Base-by-base conservation (phyloP, 1,140 invertebrate genomes). In the Littorina saxatilis region DNA sequence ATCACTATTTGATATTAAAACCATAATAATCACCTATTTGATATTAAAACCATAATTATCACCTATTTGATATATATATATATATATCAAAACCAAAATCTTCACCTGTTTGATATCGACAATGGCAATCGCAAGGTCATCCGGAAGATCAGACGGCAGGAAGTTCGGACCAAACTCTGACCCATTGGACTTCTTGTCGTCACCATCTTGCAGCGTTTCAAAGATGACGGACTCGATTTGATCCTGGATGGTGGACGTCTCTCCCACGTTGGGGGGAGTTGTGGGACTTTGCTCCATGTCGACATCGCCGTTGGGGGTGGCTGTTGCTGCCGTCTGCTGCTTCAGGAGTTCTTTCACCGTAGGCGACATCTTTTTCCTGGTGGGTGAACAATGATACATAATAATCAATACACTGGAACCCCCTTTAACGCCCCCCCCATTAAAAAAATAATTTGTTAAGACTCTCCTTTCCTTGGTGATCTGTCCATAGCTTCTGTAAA, bases 111-210 rank as follows among this genome's bases (percentile, higher is more conserved):
- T 95, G 66, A 95, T 91, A 76, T 93, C 92, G 80, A 93, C 93
- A 77, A 95, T 92, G 40, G 94, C 91, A 66, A 93, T 92, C 82
- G 93, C 91, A 82, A 95, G 92, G 72, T 94, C 93, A 58, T 93
- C 88, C 39, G 95, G 93, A 79, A 95, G 91, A 86, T 93, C 93
- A 35, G 94, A 93, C 9, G 94, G 95, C 63, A 95, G 91, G 82
- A 93, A 93, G 29, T 93, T 91, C 77, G 93, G 92, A 0, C 91
- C 92, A 87, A 73, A 47, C 82, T 76, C 23, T 70, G 70, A 66
- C 84, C 87, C 29, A 75, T 82, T 52, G 37, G 23, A 37, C 52
- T 77, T 72, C 23, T 80, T 83, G 20, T 84, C 84, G 2, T 79
- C 79, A 82, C 86, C 85, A 11, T 87, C 87, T 39, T 86, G 83